Conservation (phyloP, 53 echinoderm and acorn worm species). For the Astropecten irregularis region DNA sequence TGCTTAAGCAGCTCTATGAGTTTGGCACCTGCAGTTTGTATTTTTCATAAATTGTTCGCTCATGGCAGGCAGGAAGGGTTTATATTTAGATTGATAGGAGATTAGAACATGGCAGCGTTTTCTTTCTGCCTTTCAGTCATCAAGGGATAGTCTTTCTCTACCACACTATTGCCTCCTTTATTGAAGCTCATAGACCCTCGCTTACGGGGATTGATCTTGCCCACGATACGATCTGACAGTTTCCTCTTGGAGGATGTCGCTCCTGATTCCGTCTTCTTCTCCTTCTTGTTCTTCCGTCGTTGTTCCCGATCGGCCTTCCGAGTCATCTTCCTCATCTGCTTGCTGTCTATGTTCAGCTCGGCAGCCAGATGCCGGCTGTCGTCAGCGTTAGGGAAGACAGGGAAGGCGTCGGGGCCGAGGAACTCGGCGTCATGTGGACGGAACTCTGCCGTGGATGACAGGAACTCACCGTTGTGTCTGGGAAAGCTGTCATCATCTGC, state of each 20-base stretch:
- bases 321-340: constrained; percentile 59
- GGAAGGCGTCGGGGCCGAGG: constrained; percentile 39
- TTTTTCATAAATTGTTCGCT: too few species aligned
- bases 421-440: not conserved
- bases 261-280: not conserved
- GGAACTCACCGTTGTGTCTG: not conserved
- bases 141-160: constrained; percentile 13
- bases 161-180: not conserved
- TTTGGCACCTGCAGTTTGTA: too few species aligned
- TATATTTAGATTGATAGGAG: not conserved
- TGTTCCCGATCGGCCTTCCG: constrained; percentile 37
- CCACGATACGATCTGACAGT: constrained; percentile 11
- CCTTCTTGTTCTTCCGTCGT: constrained; percentile 7
- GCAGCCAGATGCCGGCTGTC: constrained; percentile 69
- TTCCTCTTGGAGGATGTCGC: not conserved
- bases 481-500: not conserved
- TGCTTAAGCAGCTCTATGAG: too few species aligned
- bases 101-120: constrained; percentile 61
- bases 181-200: constrained; percentile 31
- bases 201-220: constrained; percentile 10
- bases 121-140: constrained; percentile 42
- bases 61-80: too few species aligned
- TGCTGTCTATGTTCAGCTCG: constrained; percentile 52
- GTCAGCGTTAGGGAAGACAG: constrained; percentile 78
- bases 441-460: not conserved